These are phyloP conservation scores for Tipula lateralis DNA, from an alignment of 2,888 invertebrate genomes.

Conservation along the genomic window DNA sequence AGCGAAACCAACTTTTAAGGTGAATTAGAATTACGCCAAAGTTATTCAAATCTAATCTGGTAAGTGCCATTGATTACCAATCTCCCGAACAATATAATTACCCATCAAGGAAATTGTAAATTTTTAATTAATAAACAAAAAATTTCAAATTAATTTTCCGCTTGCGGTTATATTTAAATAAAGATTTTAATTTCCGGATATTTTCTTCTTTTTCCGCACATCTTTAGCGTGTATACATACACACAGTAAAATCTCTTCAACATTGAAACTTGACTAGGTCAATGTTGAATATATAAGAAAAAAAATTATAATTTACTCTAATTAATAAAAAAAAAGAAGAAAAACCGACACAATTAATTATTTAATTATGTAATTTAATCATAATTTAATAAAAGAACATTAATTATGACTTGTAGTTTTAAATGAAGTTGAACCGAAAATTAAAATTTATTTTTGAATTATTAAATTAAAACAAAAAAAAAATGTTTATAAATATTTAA, in stretches of 20 bases:
- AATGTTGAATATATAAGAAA: not conserved
- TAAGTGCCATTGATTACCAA: too few relatives aligned
- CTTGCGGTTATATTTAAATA: not conserved
- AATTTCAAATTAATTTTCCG: not conserved
- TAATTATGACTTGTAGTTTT: not conserved
- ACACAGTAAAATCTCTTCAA: not conserved
- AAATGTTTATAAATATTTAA: not conserved
- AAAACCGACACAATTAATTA: not conserved
- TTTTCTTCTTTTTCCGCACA: not conserved
- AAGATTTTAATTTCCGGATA: not conserved
- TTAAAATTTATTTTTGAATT: not conserved
- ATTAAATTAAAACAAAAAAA: not conserved
- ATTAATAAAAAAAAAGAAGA: not conserved
- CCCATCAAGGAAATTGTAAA: too few relatives aligned
- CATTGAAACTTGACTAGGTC: not conserved
- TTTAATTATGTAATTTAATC: not conserved
- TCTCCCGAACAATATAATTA: too few relatives aligned
- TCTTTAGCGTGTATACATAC: not conserved
- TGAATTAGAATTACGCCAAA: too few relatives aligned
- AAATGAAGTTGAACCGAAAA: not conserved
- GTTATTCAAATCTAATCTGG: too few relatives aligned
- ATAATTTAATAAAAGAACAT: not conserved
- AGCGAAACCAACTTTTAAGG: too few relatives aligned
- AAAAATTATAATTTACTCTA: too few relatives aligned
- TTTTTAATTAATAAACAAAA: not conserved